Conservation (phyloP, 1,140 invertebrate species). For the Tigriopus japonicus region DNA sequence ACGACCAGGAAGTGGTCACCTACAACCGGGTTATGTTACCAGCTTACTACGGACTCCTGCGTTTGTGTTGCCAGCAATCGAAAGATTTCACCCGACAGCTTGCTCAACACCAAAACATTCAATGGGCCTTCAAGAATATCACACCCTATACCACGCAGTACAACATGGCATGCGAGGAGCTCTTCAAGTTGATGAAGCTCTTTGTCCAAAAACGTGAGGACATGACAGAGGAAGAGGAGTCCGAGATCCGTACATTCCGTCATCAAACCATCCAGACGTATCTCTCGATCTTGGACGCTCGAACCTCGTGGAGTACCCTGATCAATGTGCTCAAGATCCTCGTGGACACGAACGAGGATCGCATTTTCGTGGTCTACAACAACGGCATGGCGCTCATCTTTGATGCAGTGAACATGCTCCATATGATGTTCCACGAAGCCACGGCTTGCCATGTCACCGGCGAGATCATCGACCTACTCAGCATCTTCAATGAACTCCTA, state of each 20-base stretch:
- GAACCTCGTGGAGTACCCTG: constrained; percentile 68
- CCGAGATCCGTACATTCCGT: constrained; percentile 60
- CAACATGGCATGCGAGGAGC: constrained; percentile 55
- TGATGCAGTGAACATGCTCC: constrained; percentile 69
- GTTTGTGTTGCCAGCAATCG: constrained; percentile 72
- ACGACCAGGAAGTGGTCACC: constrained; percentile 79
- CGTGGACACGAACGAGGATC: constrained; percentile 69
- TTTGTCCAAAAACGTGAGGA: constrained; percentile 42
- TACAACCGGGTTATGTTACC: constrained; percentile 84
- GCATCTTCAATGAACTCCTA: constrained; percentile 49
- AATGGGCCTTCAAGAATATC: constrained; percentile 91
- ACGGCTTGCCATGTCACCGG: constrained; percentile 65
- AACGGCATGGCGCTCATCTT: constrained; percentile 67
- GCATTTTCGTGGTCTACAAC: constrained; percentile 65
- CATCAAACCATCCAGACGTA: constrained; percentile 62
- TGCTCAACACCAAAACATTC: constrained; percentile 77
- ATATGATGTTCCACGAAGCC: constrained; percentile 83
- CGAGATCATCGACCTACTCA: constrained; percentile 60
- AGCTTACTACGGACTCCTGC: constrained; percentile 74
- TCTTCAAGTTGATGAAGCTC: constrained; percentile 69
- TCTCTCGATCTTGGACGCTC: constrained; percentile 50
- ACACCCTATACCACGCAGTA: constrained; percentile 83
- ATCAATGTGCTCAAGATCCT: constrained; percentile 69
- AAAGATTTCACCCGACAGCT: constrained; percentile 59
- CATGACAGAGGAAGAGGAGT: constrained; percentile 51